Evolutionary conservation across 2,797 vertebrate species (phyloP).

Genomic region (Oophaga sylvatica): DNA sequence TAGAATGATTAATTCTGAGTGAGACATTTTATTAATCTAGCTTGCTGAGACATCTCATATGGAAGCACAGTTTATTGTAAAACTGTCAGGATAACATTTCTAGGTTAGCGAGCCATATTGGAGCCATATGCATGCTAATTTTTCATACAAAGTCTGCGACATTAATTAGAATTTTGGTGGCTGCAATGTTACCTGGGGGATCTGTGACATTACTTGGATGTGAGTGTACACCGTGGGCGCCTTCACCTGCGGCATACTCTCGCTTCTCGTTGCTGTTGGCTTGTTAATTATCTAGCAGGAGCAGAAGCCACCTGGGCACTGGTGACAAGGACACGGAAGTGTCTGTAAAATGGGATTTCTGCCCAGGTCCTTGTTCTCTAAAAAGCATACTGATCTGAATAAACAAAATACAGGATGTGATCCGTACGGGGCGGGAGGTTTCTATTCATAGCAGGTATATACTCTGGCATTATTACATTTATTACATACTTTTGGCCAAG

Average conservation of each 20-base stretch:
- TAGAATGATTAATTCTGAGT: background rate
- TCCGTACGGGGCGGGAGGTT: background rate
- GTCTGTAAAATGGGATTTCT: background rate
- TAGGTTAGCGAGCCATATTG: background rate
- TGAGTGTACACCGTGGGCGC: background rate
- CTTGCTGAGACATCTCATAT: background rate
- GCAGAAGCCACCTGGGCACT: background rate
- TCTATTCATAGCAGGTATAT: background rate
- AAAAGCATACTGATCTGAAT: background rate
- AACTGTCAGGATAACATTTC: background rate
- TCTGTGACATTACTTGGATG: conserved; percentile 7
- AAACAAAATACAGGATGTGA: background rate
- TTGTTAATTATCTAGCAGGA: conserved; percentile 2
- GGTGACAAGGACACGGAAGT: background rate
- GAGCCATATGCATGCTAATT: background rate
- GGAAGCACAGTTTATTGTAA: background rate
- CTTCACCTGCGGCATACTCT: background rate
- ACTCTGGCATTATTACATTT: background rate
- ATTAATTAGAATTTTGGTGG: conserved; percentile 2
- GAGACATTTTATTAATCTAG: background rate
- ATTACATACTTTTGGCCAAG: background rate
- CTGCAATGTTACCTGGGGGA: conserved; percentile 1
- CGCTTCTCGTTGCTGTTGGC: background rate
- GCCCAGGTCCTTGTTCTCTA: background rate
- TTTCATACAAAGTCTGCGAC: background rate